Evolutionary conservation across 1,140 invertebrate genomes (phyloP), one percentile per base, ranked within the genome.

Genomic region (Leptopilina clavipes): DNA sequence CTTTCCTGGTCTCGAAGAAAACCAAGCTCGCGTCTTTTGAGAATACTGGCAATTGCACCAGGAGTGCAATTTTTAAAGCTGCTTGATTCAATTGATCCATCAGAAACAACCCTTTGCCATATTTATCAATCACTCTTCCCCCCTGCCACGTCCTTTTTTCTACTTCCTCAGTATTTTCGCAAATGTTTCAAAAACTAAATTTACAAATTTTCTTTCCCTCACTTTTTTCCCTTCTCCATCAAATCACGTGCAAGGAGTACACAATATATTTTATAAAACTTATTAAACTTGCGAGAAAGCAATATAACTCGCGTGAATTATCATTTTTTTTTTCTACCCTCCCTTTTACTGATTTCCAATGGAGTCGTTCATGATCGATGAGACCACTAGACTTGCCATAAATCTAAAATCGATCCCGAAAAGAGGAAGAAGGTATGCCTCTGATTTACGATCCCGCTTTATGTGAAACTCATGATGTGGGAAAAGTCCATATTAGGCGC

Each of bases 381-480:
- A 22, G 45, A 73, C 59, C 56, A 65, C 56, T 65, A 65, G 56
- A 65, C 22, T 65, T 65, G 25, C 56, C 25, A 65, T 65, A 65
- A 65, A 65, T 65, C 59, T 22, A 22, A 52, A 73, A 73, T 54
- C 71, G 19, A 73, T 73, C 71, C 18, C 37, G 9, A 40, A 9
- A 11, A 31, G 56, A 45, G 25, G 22, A 74, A n/a, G n/a, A n/a
- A 25, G 19, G 65, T 76, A 31, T 17, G 11, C 40, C 25, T n/a
- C 25, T 72, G 70, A 79, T 77, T 78, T 81, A 74, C 48, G 73
- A 74, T 43, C 73, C 18, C 75, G 45, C 59, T 54, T 81, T 80
- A 76, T 76, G 79, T 44, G 78, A 81, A 71, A 76, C 76, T 74
- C 72, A 71, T 59, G 52, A 22, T 65, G 59, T 65, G 25, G 12